These are phyloP conservation scores for Streptopelia turtur DNA, from an alignment of 2,797 vertebrate species.

Conservation along the genomic window DNA sequence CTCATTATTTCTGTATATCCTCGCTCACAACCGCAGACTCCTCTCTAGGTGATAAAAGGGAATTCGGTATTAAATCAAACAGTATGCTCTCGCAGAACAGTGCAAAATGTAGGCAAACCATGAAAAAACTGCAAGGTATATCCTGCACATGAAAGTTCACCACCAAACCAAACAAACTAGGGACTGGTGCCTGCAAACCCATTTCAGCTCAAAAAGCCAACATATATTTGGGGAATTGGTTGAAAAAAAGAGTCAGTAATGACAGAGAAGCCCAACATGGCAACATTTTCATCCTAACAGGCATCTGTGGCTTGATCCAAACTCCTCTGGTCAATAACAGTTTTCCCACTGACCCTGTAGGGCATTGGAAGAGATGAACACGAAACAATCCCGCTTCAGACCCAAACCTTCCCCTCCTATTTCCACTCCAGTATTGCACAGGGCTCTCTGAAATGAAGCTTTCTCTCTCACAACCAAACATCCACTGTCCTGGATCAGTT, in stretches of 20 bases:
- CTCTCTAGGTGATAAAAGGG: slow-evolving; percentile 81
- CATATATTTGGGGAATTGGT: not conserved
- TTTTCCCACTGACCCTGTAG: not conserved
- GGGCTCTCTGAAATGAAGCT: not conserved
- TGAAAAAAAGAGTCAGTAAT: not conserved
- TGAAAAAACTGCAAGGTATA: not conserved
- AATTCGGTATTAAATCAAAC: slow-evolving; percentile 15
- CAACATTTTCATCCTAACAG: not conserved
- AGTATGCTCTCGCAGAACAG: not conserved
- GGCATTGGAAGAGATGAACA: not conserved
- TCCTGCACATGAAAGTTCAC: not conserved
- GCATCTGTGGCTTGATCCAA: not conserved
- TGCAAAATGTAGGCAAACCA: not conserved
- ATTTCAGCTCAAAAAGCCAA: not conserved
- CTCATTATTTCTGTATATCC: slow-evolving; percentile 97
- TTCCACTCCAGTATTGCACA: not conserved
- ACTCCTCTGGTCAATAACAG: not conserved
- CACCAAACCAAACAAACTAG: not conserved
- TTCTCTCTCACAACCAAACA: not conserved
- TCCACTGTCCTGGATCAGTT: not conserved
- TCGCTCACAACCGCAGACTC: slow-evolving; percentile 93
- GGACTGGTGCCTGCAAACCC: not conserved
- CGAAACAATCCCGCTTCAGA: not conserved
- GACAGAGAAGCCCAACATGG: not conserved
- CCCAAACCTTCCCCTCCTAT: not conserved